Evolutionary conservation across 2,113 vertebrate species (phyloP), one percentile per base, ranked within the genome.

Genomic region (Pelvicachromis taeniatus): DNA sequence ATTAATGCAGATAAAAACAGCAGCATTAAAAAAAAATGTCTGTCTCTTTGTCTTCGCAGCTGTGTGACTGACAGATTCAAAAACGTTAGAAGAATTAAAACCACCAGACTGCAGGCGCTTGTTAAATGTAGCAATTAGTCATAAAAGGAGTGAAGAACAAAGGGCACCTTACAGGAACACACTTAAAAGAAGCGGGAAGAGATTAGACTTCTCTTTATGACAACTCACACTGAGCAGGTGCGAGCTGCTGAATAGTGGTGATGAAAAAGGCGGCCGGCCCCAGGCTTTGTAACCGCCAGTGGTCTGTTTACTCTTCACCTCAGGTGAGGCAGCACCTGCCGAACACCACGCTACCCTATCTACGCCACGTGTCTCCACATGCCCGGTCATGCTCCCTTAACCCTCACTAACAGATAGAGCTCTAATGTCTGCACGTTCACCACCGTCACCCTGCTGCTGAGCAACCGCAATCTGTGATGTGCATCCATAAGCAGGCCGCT

Each of bases 241-340:
- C 93, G 19, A 87, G 89, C 88, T 82, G 80, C 83, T 85, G 85
- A 87, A 85, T 70, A 10, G 83, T 4, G 70, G 77, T 78, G 91
- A 94, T 95, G 91, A 95, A 94, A 94, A 94, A 86, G 78, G 80
- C 63, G 1, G 82, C 56, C 29, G 63, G 78, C 88, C 21, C 1
- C 3, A 16, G 68, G 79, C 88, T 85, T 63, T 84, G 38, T 61
- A 91, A 91, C 93, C 40, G 88, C 82, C 88, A 83, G 91, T 35
- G 59, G 81, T 89, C 59, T 85, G 93, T 96, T 95, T 96, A 90
- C 92, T 68, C 87, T 93, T 85, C 58, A 84, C 89, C 92, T 94
- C 86, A 95, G 95, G 95, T 96, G 93, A 94, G 89, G 92, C 91
- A 91, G 92, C 95, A 95, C 94, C 96, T 96, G 97, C 95, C 89